phyloP scores from a whole-genome alignment of 2,888 invertebrate genomes.

The Philonicus albiceps region DNA sequence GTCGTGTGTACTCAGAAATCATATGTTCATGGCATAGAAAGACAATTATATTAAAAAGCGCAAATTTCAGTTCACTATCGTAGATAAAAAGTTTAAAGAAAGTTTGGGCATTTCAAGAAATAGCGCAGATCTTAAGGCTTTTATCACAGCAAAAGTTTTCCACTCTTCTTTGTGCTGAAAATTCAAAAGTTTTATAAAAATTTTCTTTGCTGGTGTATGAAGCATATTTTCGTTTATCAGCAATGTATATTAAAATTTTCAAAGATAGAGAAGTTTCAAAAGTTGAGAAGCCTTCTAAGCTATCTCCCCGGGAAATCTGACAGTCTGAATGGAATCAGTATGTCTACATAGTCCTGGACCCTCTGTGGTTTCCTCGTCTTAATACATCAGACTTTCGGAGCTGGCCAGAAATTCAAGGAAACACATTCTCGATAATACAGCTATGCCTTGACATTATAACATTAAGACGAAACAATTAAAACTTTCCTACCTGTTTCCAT shows the following conservation, averaged over 20 bases:
- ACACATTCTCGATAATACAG: slow-evolving; percentile 7
- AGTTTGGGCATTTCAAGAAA: neutral
- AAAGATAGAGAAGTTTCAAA: slow-evolving; percentile 18
- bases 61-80: neutral
- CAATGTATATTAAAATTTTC: slow-evolving; percentile 39
- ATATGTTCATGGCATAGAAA: slow-evolving; percentile 15
- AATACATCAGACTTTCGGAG: neutral
- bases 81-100: slow-evolving; percentile 24
- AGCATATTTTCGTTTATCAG: slow-evolving; percentile 37
- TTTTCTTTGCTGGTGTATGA: neutral
- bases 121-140: slow-evolving; percentile 18
- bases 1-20: neutral
- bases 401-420: neutral
- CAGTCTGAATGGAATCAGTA: neutral
- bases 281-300: slow-evolving; percentile 10
- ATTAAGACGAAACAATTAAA: slow-evolving; percentile 46
- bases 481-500: slow-evolving; percentile 31
- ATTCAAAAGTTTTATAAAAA: slow-evolving; percentile 31
- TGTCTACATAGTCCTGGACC: slow-evolving; percentile 1
- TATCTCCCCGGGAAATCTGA: slow-evolving; percentile 16
- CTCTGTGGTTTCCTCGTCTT: neutral
- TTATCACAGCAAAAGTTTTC: slow-evolving; percentile 23
- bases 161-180: slow-evolving; percentile 15
- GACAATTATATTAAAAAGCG: slow-evolving; percentile 23
- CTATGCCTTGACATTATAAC: slow-evolving; percentile 9